Base-by-base conservation (phyloP, 2,888 invertebrate genomes). In the Noctua fimbriata region DNA sequence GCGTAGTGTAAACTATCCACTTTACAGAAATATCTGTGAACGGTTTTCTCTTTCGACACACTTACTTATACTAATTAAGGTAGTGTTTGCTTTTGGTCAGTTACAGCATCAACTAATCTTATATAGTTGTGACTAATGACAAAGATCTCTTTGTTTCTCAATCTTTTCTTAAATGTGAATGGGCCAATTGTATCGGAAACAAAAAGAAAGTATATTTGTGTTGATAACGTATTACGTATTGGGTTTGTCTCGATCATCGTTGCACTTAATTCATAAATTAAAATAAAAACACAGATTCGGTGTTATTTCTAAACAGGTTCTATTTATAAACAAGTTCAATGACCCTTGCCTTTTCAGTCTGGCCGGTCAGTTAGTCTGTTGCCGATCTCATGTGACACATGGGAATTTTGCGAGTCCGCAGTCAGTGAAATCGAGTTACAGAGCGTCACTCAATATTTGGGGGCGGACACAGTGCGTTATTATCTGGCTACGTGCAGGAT, bases 1-100 rank as follows among this genome's bases (percentile, higher is more conserved):
- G 41, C n/a, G 2, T 36, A 36, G 36, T 36, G 4, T 36, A 36
- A 4, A 36, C 36, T 36, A 36, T 5, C 36, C 4, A 36, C 36
- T 36, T 36, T 36, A 36, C 5, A 4, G 4, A 36, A 36, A 36
- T 36, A 36, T 36, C 36, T 36, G 36, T 36, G 5, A 36, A 36
- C 36, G 14, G 24, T 60, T 80, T 82, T 75, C 76, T 75, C 75
- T 80, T 82, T 80, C 32, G 58, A 67, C 55, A 67, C 66, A 73
- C 75, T 79, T 32, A 63, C 24, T 16, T 76, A n/a, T 21, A 70
- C 44, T 49, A 41, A 73, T 2, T n/a, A 63, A 36, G 32, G 58
- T 47, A 55, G 36, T 21, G 32, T 60, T 47, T n/a, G 79, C 12
- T 73, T 79, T 81, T 73, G 49, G 74, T 52, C 74, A 60, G 32